A percentile compares a stretch with the other conserved stretches of the same genome.
These are phyloP conservation scores for Calosoma granatense DNA, from an alignment of 1,140 invertebrate genomes.

Conservation along the genomic window DNA sequence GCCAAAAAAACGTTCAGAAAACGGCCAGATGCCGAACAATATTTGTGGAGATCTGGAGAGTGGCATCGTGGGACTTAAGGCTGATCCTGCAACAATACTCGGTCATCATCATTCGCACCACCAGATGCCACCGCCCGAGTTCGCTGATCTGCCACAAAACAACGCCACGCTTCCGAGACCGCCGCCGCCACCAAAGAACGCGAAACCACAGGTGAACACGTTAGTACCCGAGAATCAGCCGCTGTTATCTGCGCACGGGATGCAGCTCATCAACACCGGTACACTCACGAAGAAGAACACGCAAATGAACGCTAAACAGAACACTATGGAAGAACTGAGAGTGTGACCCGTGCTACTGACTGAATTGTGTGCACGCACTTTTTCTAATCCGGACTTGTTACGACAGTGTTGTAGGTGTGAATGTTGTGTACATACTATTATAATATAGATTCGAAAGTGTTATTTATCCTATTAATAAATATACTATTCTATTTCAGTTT, in stretches of 20 bases:
- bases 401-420: slow-evolving; percentile 17
- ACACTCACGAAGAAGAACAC: slow-evolving; percentile 57
- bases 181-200: slow-evolving; percentile 61
- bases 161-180: slow-evolving; percentile 55
- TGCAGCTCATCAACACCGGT: slow-evolving; percentile 55
- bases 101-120: slow-evolving; percentile 60
- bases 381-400: neutral
- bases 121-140: slow-evolving; percentile 65
- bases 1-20: slow-evolving; percentile 66
- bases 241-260: slow-evolving; percentile 48
- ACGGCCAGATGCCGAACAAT: slow-evolving; percentile 74
- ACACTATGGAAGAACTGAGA: slow-evolving; percentile 63
- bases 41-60: slow-evolving; percentile 68
- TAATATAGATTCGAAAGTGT: slow-evolving; percentile 7
- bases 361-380: neutral
- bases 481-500: slow-evolving; percentile 8
- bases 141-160: slow-evolving; percentile 61
- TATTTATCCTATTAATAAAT: slow-evolving; percentile 9
- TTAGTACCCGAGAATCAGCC: slow-evolving; percentile 50
- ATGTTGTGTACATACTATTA: slow-evolving; percentile 29
- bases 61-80: slow-evolving; percentile 49
- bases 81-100: slow-evolving; percentile 52
- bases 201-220: slow-evolving; percentile 48
- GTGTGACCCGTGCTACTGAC: slow-evolving; percentile 52
- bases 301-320: slow-evolving; percentile 47